Percentiles rank a stretch among this genome's conserved stretches.
These are phyloP conservation scores for Drosophila sproati DNA, from an alignment of 1,140 invertebrate species.

Conservation along the genomic window DNA sequence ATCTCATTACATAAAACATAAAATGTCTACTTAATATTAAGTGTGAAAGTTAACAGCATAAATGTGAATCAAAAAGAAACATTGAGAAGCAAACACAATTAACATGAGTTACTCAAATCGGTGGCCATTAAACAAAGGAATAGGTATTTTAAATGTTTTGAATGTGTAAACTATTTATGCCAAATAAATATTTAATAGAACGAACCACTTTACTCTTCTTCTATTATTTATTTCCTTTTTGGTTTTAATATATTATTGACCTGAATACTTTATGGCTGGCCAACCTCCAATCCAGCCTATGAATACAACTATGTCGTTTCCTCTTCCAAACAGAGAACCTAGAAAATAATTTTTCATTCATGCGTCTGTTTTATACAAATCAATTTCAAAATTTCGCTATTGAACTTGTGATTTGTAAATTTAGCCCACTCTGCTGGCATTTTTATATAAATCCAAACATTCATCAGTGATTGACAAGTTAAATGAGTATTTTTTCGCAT, in stretches of 20 bases:
- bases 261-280: background rate
- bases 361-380: constrained; percentile 10
- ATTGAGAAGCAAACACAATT: constrained; percentile 25
- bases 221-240: no score
- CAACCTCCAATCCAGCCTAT: background rate
- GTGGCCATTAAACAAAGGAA: constrained; percentile 34
- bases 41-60: constrained; percentile 79
- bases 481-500: constrained; percentile 42
- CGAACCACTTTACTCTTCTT: background rate
- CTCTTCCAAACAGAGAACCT: constrained; percentile 1
- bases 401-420: constrained; percentile 32
- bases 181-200: constrained; percentile 51
- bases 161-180: constrained; percentile 73
- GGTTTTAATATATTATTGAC: background rate
- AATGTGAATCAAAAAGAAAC: constrained; percentile 60
- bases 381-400: constrained; percentile 13
- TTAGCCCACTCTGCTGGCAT: constrained; percentile 1
- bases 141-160: constrained; percentile 73
- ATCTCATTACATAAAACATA: constrained; percentile 25
- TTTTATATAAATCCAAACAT: constrained; percentile 29
- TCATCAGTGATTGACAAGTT: constrained; percentile 49
- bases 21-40: constrained; percentile 67
- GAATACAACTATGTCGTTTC: constrained; percentile 5
- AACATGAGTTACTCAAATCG: constrained; percentile 20
- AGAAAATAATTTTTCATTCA: constrained; percentile 16